These are phyloP conservation scores for Anabas testudineus DNA, from an alignment of 2,797 vertebrate genomes.

Conservation along the genomic window DNA sequence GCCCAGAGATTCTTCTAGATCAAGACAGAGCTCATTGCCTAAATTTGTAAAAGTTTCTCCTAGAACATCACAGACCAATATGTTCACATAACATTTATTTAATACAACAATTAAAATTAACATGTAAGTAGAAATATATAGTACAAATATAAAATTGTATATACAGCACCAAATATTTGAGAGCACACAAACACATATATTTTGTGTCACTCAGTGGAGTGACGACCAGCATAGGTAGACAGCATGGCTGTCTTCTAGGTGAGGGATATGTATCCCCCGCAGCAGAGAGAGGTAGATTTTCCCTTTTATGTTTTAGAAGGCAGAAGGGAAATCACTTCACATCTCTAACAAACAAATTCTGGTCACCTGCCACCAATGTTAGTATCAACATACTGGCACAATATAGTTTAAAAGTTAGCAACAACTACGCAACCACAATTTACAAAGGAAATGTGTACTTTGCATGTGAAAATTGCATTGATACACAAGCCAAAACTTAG, in stretches of 20 bases:
- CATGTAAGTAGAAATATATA: constrained; percentile 82
- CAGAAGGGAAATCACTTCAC: constrained; percentile 69
- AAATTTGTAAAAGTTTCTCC: not conserved
- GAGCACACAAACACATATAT: constrained; percentile 66
- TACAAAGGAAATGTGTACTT: constrained; percentile 26
- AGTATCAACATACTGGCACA: constrained; percentile 48
- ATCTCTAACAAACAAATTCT: constrained; percentile 52
- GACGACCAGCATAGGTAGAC: constrained; percentile 66
- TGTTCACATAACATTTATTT: constrained; percentile 71
- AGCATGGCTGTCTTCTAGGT: constrained; percentile 54
- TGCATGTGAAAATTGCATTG: constrained; percentile 34
- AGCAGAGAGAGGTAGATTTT: constrained; percentile 78
- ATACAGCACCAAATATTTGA: constrained; percentile 79
- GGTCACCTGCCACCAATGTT: constrained; percentile 43
- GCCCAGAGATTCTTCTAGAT: constrained; percentile 19
- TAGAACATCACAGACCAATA: constrained; percentile 8
- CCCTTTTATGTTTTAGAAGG: constrained; percentile 67
- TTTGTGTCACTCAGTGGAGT: constrained; percentile 53
- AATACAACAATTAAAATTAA: constrained; percentile 72
- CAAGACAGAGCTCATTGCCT: not conserved
- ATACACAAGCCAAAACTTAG: constrained; percentile 29
- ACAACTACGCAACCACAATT: constrained; percentile 44
- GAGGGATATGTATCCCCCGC: constrained; percentile 58
- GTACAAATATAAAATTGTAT: constrained; percentile 79
- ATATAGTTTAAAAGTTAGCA: constrained; percentile 36